These are phyloP conservation scores for Panagrolaimus sp. DNA, from an alignment of 1,140 invertebrate species.

Conservation along the genomic window DNA sequence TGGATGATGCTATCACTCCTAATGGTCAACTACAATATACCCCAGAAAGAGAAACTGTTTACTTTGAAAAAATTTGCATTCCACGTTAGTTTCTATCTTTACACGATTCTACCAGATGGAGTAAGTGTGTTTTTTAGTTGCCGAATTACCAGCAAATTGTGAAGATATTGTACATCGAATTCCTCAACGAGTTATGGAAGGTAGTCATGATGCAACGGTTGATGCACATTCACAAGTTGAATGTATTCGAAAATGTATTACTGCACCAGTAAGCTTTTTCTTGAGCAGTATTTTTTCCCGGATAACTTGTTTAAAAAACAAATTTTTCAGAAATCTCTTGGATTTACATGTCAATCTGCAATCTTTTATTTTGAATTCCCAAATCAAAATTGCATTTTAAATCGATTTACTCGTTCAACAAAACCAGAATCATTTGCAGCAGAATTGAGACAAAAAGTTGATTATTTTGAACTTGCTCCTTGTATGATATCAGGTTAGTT, in stretches of 20 bases:
- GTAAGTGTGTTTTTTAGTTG: not conserved
- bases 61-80: conserved; percentile 9
- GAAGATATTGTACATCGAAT: conserved; percentile 4
- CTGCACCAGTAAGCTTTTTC: not conserved
- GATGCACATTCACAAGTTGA: conserved; percentile 4
- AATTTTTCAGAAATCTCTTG: not conserved
- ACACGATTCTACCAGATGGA: not conserved
- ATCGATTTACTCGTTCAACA: not conserved
- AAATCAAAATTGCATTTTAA: not conserved
- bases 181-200: not conserved
- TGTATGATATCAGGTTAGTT: conserved; percentile 10
- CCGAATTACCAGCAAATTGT: conserved; percentile 2
- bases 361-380: conserved; percentile 13
- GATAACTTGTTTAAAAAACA: too few species aligned
- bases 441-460: conserved; percentile 10
- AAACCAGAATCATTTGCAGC: conserved; percentile 1
- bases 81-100: not conserved
- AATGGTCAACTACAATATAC: conserved; percentile 2
- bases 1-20: not conserved
- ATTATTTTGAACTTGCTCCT: conserved; percentile 1
- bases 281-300: too few species aligned
- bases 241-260: conserved; percentile 5
- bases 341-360: conserved; percentile 6
- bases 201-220: not conserved
- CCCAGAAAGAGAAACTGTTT: not conserved